These are phyloP conservation scores for Collichthys lucidus DNA, from an alignment of 2,113 vertebrate genomes.

Conservation along the genomic window DNA sequence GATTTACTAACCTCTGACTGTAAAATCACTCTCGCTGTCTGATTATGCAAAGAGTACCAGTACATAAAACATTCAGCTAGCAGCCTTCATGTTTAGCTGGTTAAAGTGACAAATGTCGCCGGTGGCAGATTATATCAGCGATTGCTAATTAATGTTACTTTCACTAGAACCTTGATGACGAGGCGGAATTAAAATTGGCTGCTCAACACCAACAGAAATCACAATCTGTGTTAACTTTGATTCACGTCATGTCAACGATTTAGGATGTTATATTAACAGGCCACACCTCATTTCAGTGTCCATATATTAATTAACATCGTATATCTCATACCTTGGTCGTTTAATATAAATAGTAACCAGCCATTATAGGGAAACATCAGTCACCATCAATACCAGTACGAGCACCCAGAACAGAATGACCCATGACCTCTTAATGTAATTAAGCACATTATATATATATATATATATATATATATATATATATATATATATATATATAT, in stretches of 20 bases:
- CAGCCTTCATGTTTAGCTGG: neutral
- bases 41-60: neutral
- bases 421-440: neutral
- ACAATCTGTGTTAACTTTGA: too few species aligned
- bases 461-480: too few species aligned
- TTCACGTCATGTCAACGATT: too few species aligned
- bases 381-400: neutral
- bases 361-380: neutral
- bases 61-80: neutral
- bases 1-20: neutral
- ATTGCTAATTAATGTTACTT: neutral
- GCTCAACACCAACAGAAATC: too few species aligned
- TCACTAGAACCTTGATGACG: neutral
- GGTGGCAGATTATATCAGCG: neutral
- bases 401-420: neutral
- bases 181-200: neutral
- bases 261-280: neutral
- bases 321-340: neutral
- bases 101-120: neutral
- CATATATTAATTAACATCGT: neutral
- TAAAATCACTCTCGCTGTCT: neutral
- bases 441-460: neutral
- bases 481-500: too few species aligned
- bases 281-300: neutral
- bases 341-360: conserved; percentile 9